Base-by-base conservation (phyloP, 2,113 vertebrate genomes). In the Capra hircus region DNA sequence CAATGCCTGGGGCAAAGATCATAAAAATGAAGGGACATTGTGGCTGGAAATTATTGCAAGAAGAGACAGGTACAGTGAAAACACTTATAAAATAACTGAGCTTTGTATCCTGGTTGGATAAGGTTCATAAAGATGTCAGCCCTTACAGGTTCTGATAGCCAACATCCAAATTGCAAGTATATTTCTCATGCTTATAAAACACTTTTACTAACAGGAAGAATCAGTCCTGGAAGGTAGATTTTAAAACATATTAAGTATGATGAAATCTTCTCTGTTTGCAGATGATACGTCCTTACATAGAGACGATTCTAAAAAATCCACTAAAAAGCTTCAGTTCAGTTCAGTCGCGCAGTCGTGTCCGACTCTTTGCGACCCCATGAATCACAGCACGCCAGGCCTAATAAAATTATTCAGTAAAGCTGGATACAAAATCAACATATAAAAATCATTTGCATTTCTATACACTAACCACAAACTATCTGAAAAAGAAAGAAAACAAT, bases 131-230 rank as follows among this genome's bases (percentile, higher is more conserved):
- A 88, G 55, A 7, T 30, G 3, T 52, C 62, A 81, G 28, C 55
- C 43, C 30, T 89, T n/a, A 17, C 84, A 21, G 21, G 52, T 55
- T 88, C 88, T 64, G 67, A 67, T 59, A 91, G 59, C 43, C 78
- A 90, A 67, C 14, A 97, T 50, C 74, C 45, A 16, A 6, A 91
- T 71, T 83, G 12, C 10, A 13, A 9, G 2, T 78, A 17, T 62
- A 95, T 90, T 78, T 92, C 40, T 88, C 55, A 23, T 48, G 57
- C 28, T 94, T 96, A 74, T 52, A 28, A n/a, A 91, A 94, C 25
- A 81, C 60, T 45, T 71, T 92, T 88, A 84, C 90, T 95, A 97
- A 85, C 12, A 84, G 77, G 16, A 92, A 71, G 17, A 94, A 93
- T 59, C 43, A 93, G 13, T 90, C 25, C 30, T 78, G 64, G n/a